Percentiles rank a stretch among this genome's conserved stretches.
These are phyloP conservation scores for Orestias chungarensis DNA, from an alignment of 2,797 vertebrate species.

Conservation along the genomic window DNA sequence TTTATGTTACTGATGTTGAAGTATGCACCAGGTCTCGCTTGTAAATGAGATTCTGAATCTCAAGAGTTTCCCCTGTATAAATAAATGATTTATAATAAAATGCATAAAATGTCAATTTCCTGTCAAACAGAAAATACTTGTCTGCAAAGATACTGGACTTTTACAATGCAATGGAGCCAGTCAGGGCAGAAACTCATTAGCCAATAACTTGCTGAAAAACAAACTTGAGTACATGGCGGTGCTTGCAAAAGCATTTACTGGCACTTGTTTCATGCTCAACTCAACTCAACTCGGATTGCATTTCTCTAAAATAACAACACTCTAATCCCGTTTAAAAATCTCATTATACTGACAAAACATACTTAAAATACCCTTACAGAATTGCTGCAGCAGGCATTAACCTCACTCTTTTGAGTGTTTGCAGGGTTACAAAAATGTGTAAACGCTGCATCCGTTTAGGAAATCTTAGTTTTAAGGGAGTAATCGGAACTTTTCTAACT, in stretches of 20 bases:
- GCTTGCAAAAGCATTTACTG: slow-evolving; percentile 34
- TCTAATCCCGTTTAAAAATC: slow-evolving; percentile 55
- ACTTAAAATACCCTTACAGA: slow-evolving; percentile 18
- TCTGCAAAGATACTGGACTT: slow-evolving; percentile 63
- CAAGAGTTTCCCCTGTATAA: too few species aligned
- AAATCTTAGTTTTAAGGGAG: background rate
- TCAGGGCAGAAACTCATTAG: slow-evolving; percentile 57
- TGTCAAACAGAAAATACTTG: slow-evolving; percentile 68
- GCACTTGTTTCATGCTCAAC: slow-evolving; percentile 42
- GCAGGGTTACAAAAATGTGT: background rate
- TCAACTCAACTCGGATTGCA: slow-evolving; percentile 34
- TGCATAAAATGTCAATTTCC: slow-evolving; percentile 67
- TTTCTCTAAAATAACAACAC: slow-evolving; percentile 42
- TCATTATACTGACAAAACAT: slow-evolving; percentile 36
- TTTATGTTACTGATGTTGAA: too few species aligned
- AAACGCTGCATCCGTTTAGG: background rate
- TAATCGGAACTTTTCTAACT: too few species aligned
- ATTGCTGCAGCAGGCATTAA: slow-evolving; percentile 16
- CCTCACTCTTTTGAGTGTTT: slow-evolving; percentile 6
- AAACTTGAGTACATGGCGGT: slow-evolving; percentile 32
- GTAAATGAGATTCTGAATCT: too few species aligned
- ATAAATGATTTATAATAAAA: too few species aligned
- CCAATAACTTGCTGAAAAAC: slow-evolving; percentile 36
- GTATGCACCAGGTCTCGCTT: too few species aligned
- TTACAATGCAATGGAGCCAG: slow-evolving; percentile 42